Evolutionary conservation across 1,140 invertebrate species (phyloP).

Genomic region (Medauroidea extradentata): DNA sequence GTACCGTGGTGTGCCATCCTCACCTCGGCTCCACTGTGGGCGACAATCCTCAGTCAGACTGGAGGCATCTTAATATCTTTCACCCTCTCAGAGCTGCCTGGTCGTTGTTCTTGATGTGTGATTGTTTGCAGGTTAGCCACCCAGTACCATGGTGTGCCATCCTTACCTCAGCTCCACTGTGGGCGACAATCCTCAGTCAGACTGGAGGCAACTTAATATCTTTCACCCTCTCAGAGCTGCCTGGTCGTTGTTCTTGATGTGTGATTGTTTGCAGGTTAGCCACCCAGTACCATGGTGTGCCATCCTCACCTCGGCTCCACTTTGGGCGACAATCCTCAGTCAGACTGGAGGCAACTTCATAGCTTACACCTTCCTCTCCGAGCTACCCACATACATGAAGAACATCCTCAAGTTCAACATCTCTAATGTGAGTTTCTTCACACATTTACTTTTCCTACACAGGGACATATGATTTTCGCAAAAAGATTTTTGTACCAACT

Average conservation of each 20-base stretch:
- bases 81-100: slow-evolving; percentile 89
- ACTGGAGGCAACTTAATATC: slow-evolving; percentile 69
- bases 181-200: slow-evolving; percentile 50
- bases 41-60: slow-evolving; percentile 42
- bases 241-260: too few relatives aligned
- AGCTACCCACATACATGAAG: slow-evolving; percentile 91
- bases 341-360: slow-evolving; percentile 60
- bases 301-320: slow-evolving; percentile 59
- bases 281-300: slow-evolving; percentile 55
- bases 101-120: too few relatives aligned
- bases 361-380: slow-evolving; percentile 90
- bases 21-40: slow-evolving; percentile 63
- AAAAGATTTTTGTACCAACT: too few relatives aligned
- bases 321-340: slow-evolving; percentile 56
- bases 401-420: slow-evolving; percentile 87
- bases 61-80: slow-evolving; percentile 80
- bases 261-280: too few relatives aligned
- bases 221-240: slow-evolving; percentile 90
- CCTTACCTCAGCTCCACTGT: slow-evolving; percentile 59
- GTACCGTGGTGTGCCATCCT: slow-evolving; percentile 61
- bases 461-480: too few relatives aligned
- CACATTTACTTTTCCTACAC: not conserved
- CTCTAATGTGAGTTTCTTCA: slow-evolving; percentile 55
- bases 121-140: not conserved
- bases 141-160: slow-evolving; percentile 59